Evolutionary conservation across 92 coral and sea anemone species (phyloP).

Genomic region (Umimayanthus chanpuru): DNA sequence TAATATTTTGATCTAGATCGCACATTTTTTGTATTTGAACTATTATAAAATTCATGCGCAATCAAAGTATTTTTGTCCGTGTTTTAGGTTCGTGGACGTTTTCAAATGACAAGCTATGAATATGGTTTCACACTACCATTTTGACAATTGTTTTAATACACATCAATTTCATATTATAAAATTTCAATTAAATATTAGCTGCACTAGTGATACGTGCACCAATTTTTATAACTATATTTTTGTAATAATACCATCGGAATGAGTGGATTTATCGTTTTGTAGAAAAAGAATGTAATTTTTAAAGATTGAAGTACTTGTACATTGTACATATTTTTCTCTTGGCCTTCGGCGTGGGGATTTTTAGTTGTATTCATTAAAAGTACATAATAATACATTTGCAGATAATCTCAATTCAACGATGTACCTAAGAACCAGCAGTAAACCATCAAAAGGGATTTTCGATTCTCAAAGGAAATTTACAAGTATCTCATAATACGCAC

Average conservation of each 20-base stretch:
- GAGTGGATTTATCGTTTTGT: conserved; percentile 24
- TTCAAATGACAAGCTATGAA: conserved; percentile 4
- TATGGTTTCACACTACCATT: conserved; percentile 3
- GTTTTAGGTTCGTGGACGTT: background rate
- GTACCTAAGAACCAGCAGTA: background rate
- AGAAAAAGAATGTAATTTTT: conserved; percentile 40
- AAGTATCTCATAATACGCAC: background rate
- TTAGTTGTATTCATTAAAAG: conserved; percentile 12
- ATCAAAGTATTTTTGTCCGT: conserved; percentile 19
- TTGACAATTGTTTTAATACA: conserved; percentile 11
- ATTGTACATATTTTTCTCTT: conserved; percentile 45
- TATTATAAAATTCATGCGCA: background rate
- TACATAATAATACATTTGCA: background rate
- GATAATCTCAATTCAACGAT: background rate
- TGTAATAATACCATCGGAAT: background rate
- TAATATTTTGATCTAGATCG: background rate
- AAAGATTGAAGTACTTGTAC: conserved; percentile 17
- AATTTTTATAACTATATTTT: conserved; percentile 31
- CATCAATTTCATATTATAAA: conserved; percentile 14
- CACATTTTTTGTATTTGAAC: conserved; percentile 20
- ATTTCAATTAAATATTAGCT: conserved; percentile 21
- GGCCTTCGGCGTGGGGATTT: conserved; percentile 9
- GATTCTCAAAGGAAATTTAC: background rate
- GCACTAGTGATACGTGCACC: conserved; percentile 24
- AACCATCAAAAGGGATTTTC: background rate